Conservation (phyloP, 1,140 invertebrate species). For the Drosophila auraria region DNA sequence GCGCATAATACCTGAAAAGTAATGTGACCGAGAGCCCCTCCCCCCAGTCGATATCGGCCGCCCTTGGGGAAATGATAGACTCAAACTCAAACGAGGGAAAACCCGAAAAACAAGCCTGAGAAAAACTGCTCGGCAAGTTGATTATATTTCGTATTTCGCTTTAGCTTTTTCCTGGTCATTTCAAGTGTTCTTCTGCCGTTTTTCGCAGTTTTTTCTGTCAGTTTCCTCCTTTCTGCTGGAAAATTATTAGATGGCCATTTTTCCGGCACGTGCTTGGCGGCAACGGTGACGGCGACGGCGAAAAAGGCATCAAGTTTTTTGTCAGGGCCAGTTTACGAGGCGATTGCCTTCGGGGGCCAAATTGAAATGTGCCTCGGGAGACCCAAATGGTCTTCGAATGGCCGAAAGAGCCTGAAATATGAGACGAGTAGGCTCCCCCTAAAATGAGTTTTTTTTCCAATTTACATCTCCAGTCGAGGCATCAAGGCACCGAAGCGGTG, state of each 20-base stretch:
- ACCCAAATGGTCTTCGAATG: conserved; percentile 31
- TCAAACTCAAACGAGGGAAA: conserved; percentile 6
- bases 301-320: conserved; percentile 61
- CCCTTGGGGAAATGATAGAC: conserved; percentile 51
- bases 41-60: conserved; percentile 40
- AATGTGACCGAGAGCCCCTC: conserved; percentile 18
- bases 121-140: conserved; percentile 47
- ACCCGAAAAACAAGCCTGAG: conserved; percentile 36
- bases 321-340: conserved; percentile 63
- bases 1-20: conserved; percentile 69
- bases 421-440: conserved; percentile 2
- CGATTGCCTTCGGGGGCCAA: conserved; percentile 64
- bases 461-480: conserved; percentile 26
- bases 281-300: neutral
- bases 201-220: conserved; percentile 40
- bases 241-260: conserved; percentile 75
- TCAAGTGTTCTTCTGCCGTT: conserved; percentile 56
- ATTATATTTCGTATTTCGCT: conserved; percentile 52
- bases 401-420: conserved; percentile 49
- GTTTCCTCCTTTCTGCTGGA: conserved; percentile 43
- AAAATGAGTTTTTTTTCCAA: conserved; percentile 47
- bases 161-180: conserved; percentile 34
- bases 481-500: conserved; percentile 14
- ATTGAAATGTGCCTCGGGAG: conserved; percentile 75
- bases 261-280: conserved; percentile 60